A percentile compares a stretch with the other conserved stretches of the same genome.
These are phyloP conservation scores for Chelon auratus DNA, from an alignment of 2,797 vertebrate genomes.

Conservation along the genomic window DNA sequence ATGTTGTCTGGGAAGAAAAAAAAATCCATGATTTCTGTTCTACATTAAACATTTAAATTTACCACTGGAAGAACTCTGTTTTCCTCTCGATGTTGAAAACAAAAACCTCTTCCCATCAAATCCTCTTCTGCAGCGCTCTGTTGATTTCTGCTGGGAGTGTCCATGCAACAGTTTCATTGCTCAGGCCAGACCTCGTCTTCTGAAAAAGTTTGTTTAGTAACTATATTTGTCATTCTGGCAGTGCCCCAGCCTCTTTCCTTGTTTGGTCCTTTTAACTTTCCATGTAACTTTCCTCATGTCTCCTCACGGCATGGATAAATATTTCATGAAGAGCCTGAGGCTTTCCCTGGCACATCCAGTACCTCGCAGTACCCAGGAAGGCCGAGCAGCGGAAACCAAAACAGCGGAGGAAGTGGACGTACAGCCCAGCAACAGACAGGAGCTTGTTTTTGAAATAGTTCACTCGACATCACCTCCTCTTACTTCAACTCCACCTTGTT, in stretches of 20 bases:
- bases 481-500: conserved; percentile 18
- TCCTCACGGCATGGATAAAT: conserved; percentile 81
- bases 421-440: conserved; percentile 55
- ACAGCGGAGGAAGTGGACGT: conserved; percentile 65
- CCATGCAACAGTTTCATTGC: conserved; percentile 51
- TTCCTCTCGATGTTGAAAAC: conserved; percentile 27
- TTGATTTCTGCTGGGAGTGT: conserved; percentile 50
- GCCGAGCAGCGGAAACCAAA: conserved; percentile 62
- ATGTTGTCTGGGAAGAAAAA: conserved; percentile 26
- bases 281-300: conserved; percentile 78
- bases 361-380: conserved; percentile 64
- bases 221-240: conserved; percentile 76
- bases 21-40: conserved; percentile 30
- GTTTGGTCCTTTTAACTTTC: conserved; percentile 79
- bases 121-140: conserved; percentile 23
- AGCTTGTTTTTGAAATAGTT: conserved; percentile 59
- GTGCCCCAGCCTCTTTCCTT: conserved; percentile 54
- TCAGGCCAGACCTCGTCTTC: conserved; percentile 32
- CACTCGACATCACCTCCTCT: conserved; percentile 35
- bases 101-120: conserved; percentile 44
- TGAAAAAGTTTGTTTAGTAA: conserved; percentile 68
- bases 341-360: conserved; percentile 72
- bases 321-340: conserved; percentile 83
- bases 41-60: conserved; percentile 61
- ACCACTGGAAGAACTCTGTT: conserved; percentile 30